Evolutionary conservation across 2,888 invertebrate genomes (phyloP), one percentile per base, ranked within the genome.

Genomic region (Hirtodrosophila duncani): DNA sequence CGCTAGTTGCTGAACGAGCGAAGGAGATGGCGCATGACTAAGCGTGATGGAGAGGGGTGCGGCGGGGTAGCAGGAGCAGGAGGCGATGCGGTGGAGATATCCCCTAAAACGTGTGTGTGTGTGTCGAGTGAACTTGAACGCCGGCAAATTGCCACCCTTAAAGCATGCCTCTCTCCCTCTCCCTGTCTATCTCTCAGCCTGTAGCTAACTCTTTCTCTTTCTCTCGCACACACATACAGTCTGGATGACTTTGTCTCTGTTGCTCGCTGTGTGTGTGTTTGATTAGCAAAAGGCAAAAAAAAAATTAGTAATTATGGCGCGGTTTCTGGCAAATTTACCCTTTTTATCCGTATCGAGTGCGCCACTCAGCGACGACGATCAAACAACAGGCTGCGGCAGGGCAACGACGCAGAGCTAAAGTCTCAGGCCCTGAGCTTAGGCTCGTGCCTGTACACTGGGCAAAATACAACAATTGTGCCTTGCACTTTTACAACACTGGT

Each of bases 111-210:
- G 38, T 42, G 41, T 43, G 51, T 36, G 60, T 53, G 46, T 52
- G 50, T 42, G 52, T 70, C 42, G 60, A 67, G 69, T 63, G 61
- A 81, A 71, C 82, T 67, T 74, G 57, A 80, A 55, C 48, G 52
- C 20, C 39, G 63, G 51, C 64, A 82, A 80, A 80, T 80, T 80
- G 65, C 82, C 82, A 81, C 82, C 83, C 83, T 83, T 81, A 67
- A 82, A 64, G 70, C 4, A 49, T 45, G 26, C 34, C 52, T 26
- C 24, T 52, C 10, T 21, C 10, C 23, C 24, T 14, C 24, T 5
- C 33, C 20, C 29, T 45, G 53, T 30, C 34, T 27, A 20, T 34
- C 16, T 34, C 6, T 37, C 18, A 30, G 45, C 20, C 20, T 5
- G 4, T 20, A 20, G 4, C 7, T 5, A 20, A 20, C 20, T 5